Conservation (phyloP, 2,797 vertebrate genomes). For the Rallus crepitans region DNA sequence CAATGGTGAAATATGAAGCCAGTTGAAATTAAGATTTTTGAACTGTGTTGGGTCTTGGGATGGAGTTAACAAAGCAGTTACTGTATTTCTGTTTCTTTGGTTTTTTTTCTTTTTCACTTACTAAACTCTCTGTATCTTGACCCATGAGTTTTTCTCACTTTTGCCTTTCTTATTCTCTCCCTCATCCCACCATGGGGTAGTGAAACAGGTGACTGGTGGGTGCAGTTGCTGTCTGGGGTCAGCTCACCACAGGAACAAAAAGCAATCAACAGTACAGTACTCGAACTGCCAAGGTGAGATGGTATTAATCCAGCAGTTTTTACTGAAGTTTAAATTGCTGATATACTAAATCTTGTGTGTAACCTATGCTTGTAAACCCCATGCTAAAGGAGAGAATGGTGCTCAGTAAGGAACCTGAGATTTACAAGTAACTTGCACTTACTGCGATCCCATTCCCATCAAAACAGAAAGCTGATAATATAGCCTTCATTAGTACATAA, state of each 20-base stretch:
- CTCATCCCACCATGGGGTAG: fast-evolving
- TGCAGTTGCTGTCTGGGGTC: neutral
- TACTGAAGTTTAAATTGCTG: neutral
- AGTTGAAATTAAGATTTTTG: neutral
- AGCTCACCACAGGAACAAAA: neutral
- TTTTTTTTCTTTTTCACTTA: neutral
- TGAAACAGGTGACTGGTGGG: neutral
- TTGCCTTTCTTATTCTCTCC: neutral
- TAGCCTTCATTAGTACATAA: neutral
- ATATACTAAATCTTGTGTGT: neutral
- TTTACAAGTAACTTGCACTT: neutral
- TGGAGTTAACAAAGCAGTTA: neutral
- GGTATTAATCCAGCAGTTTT: neutral
- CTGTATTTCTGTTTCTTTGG: neutral
- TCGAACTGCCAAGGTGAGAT: neutral
- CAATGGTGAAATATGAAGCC: neutral
- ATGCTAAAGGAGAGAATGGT: neutral
- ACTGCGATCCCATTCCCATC: neutral
- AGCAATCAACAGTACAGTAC: neutral
- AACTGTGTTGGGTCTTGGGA: neutral
- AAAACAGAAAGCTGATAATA: neutral
- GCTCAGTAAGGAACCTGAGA: neutral
- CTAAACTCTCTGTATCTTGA: neutral
- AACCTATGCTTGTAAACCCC: neutral
- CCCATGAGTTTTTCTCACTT: neutral